Conservation (phyloP, 2,797 vertebrate genomes). For the Chelon auratus region DNA sequence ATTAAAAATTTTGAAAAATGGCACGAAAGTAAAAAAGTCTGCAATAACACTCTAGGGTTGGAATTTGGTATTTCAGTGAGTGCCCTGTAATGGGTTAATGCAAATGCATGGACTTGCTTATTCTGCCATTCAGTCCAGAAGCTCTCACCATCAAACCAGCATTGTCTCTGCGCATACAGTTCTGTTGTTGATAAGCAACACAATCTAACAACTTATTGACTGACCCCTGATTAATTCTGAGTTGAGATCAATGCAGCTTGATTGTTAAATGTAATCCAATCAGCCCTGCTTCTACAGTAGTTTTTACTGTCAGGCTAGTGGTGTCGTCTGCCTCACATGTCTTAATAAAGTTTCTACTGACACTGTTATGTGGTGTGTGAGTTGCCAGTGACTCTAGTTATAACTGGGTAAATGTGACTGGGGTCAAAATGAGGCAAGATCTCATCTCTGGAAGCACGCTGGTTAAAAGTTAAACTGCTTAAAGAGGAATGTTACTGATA, state of each 20-base stretch:
- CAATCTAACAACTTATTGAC: neutral
- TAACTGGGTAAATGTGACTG: slow-evolving; percentile 26
- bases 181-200: slow-evolving; percentile 7
- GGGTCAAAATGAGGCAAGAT: slow-evolving; percentile 35
- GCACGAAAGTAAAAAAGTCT: no score
- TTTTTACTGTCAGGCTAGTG: neutral
- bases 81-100: neutral
- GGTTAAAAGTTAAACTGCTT: slow-evolving; percentile 65
- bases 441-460: slow-evolving; percentile 9
- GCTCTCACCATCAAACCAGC: neutral
- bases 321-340: neutral
- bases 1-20: no score
- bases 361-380: neutral
- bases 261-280: neutral
- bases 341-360: slow-evolving; percentile 9
- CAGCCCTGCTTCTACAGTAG: neutral
- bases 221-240: neutral
- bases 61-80: no score
- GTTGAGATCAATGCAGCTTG: slow-evolving; percentile 5
- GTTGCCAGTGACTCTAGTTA: neutral
- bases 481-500: slow-evolving; percentile 27
- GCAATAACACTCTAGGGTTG: no score
- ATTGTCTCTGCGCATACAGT: neutral
- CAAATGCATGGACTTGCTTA: slow-evolving; percentile 3
- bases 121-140: neutral